Percentiles rank a stretch among this genome's conserved stretches.
phyloP scores from a whole-genome alignment of 2,888 invertebrate species.

The Podotricha telesiphe region DNA sequence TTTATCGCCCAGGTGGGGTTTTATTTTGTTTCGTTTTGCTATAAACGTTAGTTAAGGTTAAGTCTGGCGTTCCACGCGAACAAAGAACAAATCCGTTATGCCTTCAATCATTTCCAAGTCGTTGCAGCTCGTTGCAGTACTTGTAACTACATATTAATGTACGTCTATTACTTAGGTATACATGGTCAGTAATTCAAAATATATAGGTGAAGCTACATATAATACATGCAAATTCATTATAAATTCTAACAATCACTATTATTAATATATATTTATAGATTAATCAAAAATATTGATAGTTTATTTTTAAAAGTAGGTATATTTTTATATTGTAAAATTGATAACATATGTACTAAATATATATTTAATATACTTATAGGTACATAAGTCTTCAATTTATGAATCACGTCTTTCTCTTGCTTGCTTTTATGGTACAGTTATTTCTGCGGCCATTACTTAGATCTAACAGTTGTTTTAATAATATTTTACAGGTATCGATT shows the following conservation, averaged over 20 bases:
- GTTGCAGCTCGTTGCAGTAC: slow-evolving; percentile 13
- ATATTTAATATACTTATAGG: neutral
- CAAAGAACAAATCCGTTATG: slow-evolving; percentile 44
- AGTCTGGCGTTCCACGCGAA: slow-evolving; percentile 38
- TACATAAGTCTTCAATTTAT: neutral
- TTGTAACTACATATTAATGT: neutral
- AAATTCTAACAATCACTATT: neutral
- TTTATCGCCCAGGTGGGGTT: slow-evolving; percentile 66
- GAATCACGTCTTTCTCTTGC: neutral
- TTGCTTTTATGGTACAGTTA: slow-evolving; percentile 3
- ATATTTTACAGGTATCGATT: slow-evolving; percentile 89
- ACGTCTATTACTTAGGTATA: neutral
- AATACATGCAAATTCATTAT: too few species aligned
- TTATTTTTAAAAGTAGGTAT: neutral
- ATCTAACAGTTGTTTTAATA: slow-evolving; percentile 6
- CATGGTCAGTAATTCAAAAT: neutral
- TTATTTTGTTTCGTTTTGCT: slow-evolving; percentile 53
- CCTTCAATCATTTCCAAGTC: slow-evolving; percentile 22
- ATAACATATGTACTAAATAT: neutral
- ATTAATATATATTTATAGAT: neutral
- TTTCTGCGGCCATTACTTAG: neutral
- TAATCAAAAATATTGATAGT: neutral
- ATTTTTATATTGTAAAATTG: neutral
- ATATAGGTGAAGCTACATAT: too few species aligned
- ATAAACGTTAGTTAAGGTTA: slow-evolving; percentile 14